Base-by-base conservation (phyloP, 2,888 invertebrate species). In the Anorthoa munda region DNA sequence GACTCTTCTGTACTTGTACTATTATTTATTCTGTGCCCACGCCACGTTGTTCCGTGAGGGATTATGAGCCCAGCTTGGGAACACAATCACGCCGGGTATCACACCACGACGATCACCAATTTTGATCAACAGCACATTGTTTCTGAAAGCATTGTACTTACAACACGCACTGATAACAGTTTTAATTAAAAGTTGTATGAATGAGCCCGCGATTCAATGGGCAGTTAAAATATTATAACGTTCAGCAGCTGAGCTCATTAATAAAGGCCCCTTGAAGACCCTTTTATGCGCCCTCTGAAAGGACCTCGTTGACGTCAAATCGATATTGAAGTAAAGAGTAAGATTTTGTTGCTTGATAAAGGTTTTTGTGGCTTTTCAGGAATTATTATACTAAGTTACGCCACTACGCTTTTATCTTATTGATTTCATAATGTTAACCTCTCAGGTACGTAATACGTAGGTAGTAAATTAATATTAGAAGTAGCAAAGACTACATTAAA, bases 171-270 rank as follows among this genome's bases (percentile, higher is more conserved):
- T 65, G 86, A 85, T 88, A 88, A 81, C 72, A 77, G 60, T 72
- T 85, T 79, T 87, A 87, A 87, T 88, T 87, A 87, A 88, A 88
- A 88, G 61, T 87, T 83, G 51, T 73, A 73, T 85, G 76, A 85
- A 77, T 72, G 64, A 72, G 58, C 50, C 56, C 53, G 68, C 72
- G 23, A 64, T 51, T 77, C 64, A 84, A 86, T 78, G 59, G 63
- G 17, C 80, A 66, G 65, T 72, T 77, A 45, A 79, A 82, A 74
- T 84, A 79, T 75, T 77, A 82, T 77, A 74, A 72, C 76, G 39
- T 39, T 39, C 39, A 66, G 55, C 51, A 68, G 64, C 75, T 67
- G 72, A 74, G 61, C 78, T 69, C 80, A 77, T 85, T 85, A 77
- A 74, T 74, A 76, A 75, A 77, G 26, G 69, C 50, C 39, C 39